Percentiles rank a stretch among this genome's conserved stretches.
These are phyloP conservation scores for Magallana gigas DNA, from an alignment of 1,140 invertebrate species.

Conservation along the genomic window DNA sequence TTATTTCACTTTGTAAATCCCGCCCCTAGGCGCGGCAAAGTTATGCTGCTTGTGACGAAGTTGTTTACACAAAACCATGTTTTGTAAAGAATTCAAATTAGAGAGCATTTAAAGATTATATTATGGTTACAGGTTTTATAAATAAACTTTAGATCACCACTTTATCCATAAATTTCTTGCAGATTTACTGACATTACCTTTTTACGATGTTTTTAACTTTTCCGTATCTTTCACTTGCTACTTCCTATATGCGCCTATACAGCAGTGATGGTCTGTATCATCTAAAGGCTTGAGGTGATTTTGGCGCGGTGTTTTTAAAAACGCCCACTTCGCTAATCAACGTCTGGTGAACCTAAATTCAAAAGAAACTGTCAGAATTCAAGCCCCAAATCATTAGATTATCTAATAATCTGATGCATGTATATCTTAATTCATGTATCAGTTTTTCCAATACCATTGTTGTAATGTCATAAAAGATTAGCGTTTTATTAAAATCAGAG, in stretches of 20 bases:
- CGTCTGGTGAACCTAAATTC: too few relatives aligned
- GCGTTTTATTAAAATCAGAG: too few relatives aligned
- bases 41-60: too few relatives aligned
- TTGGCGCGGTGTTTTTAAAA: not conserved
- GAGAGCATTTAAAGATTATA: not conserved
- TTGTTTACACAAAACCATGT: not conserved
- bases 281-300: not conserved
- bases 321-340: too few relatives aligned
- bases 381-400: too few relatives aligned
- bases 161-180: not conserved
- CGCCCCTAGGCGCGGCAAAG: not conserved
- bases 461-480: too few relatives aligned
- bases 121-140: too few relatives aligned
- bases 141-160: too few relatives aligned
- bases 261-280: not conserved
- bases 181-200: slow-evolving; percentile 16
- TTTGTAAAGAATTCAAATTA: not conserved
- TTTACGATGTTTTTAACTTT: not conserved
- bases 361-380: too few relatives aligned
- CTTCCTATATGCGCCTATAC: slow-evolving; percentile 1
- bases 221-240: not conserved
- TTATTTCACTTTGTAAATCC: not conserved
- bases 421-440: too few relatives aligned
- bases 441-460: too few relatives aligned
- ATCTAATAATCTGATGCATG: too few relatives aligned